Percentiles rank a stretch among this genome's conserved stretches.
Evolutionary conservation across 2,888 invertebrate species (phyloP).

Genomic region (Imbricaverruca yamaguchii): DNA sequence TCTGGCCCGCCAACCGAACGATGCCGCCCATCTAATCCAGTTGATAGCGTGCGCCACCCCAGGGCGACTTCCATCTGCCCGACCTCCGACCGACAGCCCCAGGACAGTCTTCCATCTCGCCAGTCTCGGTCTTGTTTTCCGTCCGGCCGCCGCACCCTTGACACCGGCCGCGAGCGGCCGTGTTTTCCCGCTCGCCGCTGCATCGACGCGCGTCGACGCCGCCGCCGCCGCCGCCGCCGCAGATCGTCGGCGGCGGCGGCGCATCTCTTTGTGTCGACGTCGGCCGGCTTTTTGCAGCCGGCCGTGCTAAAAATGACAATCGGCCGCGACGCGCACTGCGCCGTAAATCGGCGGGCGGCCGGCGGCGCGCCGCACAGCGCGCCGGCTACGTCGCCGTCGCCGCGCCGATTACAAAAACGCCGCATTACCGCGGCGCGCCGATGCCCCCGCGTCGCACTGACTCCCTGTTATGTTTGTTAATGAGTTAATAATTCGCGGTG

Average conservation of each 20-base stretch:
- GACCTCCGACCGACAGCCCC: not conserved
- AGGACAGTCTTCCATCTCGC: not conserved
- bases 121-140: not conserved
- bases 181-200: not conserved
- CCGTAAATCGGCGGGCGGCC: not conserved
- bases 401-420: constrained; percentile 11
- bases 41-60: too few species aligned
- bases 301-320: constrained; percentile 2
- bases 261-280: not conserved
- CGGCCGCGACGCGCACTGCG: not conserved
- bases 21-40: too few species aligned
- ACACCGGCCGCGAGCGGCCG: not conserved
- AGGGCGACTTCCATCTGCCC: too few species aligned
- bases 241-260: not conserved
- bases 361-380: not conserved
- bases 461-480: not conserved
- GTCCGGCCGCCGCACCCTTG: not conserved
- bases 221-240: not conserved
- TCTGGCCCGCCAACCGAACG: too few species aligned
- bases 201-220: not conserved
- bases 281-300: not conserved
- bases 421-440: not conserved
- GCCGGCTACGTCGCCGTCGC: not conserved
- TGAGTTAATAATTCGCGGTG: constrained; percentile 4
- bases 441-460: not conserved